phyloP scores from a whole-genome alignment of 2,113 vertebrate genomes.

The Cyanistes caeruleus region DNA sequence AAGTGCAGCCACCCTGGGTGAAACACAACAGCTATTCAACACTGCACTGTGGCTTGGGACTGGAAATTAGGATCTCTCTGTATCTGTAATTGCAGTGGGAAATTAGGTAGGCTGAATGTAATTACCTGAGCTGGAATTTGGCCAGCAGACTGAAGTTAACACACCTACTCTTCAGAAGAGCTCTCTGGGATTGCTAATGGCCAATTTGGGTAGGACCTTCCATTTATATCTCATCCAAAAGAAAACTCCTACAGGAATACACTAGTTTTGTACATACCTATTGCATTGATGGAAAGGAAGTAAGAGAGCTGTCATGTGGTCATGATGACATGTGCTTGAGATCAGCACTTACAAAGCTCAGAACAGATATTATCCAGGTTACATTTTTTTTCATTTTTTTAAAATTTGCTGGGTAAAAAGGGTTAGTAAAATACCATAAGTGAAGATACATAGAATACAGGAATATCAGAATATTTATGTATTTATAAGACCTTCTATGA shows the following conservation, averaged over 20 bases:
- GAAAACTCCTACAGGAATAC: conserved; percentile 5
- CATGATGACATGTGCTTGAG: background rate
- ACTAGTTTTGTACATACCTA: background rate
- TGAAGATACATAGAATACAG: background rate
- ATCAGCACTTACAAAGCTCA: background rate
- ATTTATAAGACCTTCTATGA: background rate
- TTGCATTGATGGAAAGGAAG: background rate
- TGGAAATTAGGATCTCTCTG: conserved; percentile 44
- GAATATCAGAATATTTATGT: background rate
- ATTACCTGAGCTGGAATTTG: conserved; percentile 66
- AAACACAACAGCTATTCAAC: background rate
- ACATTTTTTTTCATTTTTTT: background rate
- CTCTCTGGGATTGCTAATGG: conserved; percentile 44
- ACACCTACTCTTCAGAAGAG: conserved; percentile 11
- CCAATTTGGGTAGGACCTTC: conserved; percentile 34
- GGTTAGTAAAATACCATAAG: background rate
- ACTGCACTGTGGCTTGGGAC: conserved; percentile 15
- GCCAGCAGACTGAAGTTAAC: conserved; percentile 55
- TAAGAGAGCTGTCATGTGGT: background rate
- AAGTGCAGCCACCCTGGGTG: conserved; percentile 27
- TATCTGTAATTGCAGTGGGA: conserved; percentile 67
- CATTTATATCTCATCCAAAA: conserved; percentile 3
- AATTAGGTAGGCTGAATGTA: conserved; percentile 64
- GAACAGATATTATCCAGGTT: background rate
- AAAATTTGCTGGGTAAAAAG: background rate